Conservation (phyloP, 2,797 vertebrate genomes). For the Centropyge bicolor region DNA sequence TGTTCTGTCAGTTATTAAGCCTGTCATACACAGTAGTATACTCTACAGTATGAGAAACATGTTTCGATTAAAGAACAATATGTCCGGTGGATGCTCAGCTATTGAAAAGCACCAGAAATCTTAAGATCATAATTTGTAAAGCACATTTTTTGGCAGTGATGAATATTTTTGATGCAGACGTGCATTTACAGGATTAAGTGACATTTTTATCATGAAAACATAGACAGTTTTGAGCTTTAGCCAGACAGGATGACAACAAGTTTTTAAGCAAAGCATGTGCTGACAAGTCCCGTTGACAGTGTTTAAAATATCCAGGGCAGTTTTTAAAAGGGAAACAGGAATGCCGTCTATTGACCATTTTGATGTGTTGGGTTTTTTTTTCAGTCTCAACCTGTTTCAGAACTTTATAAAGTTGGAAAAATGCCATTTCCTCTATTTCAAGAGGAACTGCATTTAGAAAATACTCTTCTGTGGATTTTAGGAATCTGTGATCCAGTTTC, state of each 20-base stretch:
- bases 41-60: slow-evolving; percentile 9
- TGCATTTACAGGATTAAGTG: neutral
- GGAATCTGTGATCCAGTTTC: slow-evolving; percentile 30
- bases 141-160: neutral
- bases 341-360: slow-evolving; percentile 6
- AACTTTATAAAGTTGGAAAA: slow-evolving; percentile 22
- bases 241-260: neutral
- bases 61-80: neutral
- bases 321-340: slow-evolving; percentile 45
- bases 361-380: neutral
- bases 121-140: slow-evolving; percentile 13
- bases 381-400: neutral
- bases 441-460: slow-evolving; percentile 36
- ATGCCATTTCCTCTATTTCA: slow-evolving; percentile 25
- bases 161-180: slow-evolving; percentile 11
- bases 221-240: slow-evolving; percentile 3
- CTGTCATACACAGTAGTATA: slow-evolving; percentile 5
- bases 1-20: slow-evolving; percentile 2
- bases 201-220: slow-evolving; percentile 30
- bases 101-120: slow-evolving; percentile 3
- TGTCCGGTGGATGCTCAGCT: neutral
- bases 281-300: slow-evolving; percentile 8
- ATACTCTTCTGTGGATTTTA: slow-evolving; percentile 32
- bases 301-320: slow-evolving; percentile 29
- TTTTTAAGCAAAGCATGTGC: slow-evolving; percentile 22